phyloP scores from a whole-genome alignment of 2,888 invertebrate species.

The Drosophila demipolita region DNA sequence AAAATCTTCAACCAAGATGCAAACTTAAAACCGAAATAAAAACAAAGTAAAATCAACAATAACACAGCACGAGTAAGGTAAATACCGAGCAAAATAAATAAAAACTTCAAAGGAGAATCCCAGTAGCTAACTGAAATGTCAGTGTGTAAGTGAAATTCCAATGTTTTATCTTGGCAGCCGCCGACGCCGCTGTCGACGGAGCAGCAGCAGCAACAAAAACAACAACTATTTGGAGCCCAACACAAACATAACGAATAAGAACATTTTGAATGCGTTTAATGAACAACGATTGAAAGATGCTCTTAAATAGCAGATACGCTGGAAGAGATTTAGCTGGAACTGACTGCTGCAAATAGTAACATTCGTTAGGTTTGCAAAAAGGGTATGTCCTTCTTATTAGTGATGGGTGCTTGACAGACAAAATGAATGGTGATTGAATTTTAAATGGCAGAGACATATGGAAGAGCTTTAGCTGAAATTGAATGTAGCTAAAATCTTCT shows the following conservation, averaged over 20 bases:
- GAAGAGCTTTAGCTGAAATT: background rate
- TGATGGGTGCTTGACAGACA: background rate
- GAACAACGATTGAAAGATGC: conserved; percentile 23
- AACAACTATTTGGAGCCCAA: conserved; percentile 59
- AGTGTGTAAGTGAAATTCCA: conserved; percentile 76
- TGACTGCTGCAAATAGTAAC: background rate
- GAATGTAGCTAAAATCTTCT: background rate
- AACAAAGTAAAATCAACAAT: conserved; percentile 24
- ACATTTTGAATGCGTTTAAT: conserved; percentile 17
- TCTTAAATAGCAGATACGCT: conserved; percentile 6
- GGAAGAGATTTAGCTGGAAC: background rate
- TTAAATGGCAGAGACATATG: background rate
- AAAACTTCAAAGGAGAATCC: conserved; percentile 78
- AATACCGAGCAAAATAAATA: conserved; percentile 68
- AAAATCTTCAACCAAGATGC: conserved; percentile 45
- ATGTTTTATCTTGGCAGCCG: conserved; percentile 65
- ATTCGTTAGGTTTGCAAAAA: background rate
- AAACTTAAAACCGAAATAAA: conserved; percentile 40
- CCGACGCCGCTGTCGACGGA: conserved; percentile 15
- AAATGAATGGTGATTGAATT: background rate
- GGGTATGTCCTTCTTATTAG: background rate
- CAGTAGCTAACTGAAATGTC: conserved; percentile 77
- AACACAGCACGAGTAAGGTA: conserved; percentile 59
- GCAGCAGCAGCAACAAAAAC: conserved; percentile 31
- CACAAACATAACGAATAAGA: conserved; percentile 51